Conservation (phyloP, 1,140 invertebrate genomes). For the Theocolax elegans region DNA sequence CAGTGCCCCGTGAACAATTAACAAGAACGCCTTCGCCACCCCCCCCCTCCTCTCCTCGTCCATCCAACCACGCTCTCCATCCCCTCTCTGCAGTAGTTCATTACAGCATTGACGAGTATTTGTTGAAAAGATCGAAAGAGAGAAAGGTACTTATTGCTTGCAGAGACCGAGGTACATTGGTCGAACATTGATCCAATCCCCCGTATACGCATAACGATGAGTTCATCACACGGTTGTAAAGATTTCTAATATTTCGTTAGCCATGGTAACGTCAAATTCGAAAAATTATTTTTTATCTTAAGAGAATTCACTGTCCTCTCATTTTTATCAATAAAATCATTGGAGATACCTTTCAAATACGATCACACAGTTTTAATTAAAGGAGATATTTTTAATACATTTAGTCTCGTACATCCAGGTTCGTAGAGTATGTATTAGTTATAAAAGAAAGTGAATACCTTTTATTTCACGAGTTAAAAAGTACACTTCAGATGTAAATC, state of each 20-base stretch:
- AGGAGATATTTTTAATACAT: no score
- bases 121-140: no score
- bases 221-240: slow-evolving; percentile 28
- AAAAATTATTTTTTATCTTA: slow-evolving; percentile 22
- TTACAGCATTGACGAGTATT: no score
- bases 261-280: not conserved
- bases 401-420: no score
- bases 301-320: slow-evolving; percentile 16
- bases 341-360: no score
- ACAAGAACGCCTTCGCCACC: slow-evolving; percentile 51
- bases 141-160: not conserved
- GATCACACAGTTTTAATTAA: no score
- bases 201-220: not conserved
- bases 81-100: no score
- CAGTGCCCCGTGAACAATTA: slow-evolving; percentile 57
- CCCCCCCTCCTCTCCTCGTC: slow-evolving; percentile 36
- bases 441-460: not conserved
- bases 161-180: not conserved
- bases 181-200: not conserved
- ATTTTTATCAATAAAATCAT: no score
- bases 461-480: not conserved
- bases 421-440: slow-evolving; percentile 3
- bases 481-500: slow-evolving; percentile 23
- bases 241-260: slow-evolving; percentile 27
- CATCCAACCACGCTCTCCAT: no score